These are phyloP conservation scores for Drosophila orena DNA, from an alignment of 1,140 invertebrate species.

Conservation along the genomic window DNA sequence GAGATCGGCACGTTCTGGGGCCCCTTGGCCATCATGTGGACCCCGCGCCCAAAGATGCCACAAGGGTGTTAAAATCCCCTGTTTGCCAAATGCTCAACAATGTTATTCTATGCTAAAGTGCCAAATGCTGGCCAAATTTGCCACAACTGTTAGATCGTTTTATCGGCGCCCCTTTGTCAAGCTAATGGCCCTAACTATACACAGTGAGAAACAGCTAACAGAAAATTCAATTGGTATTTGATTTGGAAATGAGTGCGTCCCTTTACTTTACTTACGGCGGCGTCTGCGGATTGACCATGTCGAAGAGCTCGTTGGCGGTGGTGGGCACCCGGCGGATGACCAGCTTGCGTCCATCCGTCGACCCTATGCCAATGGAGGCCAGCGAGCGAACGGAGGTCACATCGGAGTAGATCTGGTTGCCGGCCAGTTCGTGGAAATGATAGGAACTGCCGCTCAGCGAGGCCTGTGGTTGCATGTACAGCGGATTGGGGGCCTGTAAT, in stretches of 20 bases:
- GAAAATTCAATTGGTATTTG: no score
- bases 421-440: constrained; percentile 84
- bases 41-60: constrained; percentile 46
- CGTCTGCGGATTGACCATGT: constrained; percentile 91
- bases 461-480: constrained; percentile 75
- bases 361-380: constrained; percentile 93
- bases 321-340: constrained; percentile 92
- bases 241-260: no score
- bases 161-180: constrained; percentile 48
- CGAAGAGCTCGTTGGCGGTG: constrained; percentile 92
- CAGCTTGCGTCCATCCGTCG: constrained; percentile 93
- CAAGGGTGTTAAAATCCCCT: constrained; percentile 66
- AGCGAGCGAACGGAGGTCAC: constrained; percentile 90
- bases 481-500: constrained; percentile 60
- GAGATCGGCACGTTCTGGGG: constrained; percentile 26
- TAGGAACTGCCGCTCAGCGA: constrained; percentile 83
- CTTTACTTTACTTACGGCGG: constrained; percentile 88
- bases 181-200: constrained; percentile 56
- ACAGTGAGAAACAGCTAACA: neutral
- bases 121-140: constrained; percentile 74
- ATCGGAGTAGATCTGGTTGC: constrained; percentile 86
- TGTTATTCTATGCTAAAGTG: constrained; percentile 51
- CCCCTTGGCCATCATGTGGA: constrained; percentile 48
- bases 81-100: constrained; percentile 54
- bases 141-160: constrained; percentile 53